Conservation (phyloP, 2,113 vertebrate genomes). For the Triplophysa rosa region DNA sequence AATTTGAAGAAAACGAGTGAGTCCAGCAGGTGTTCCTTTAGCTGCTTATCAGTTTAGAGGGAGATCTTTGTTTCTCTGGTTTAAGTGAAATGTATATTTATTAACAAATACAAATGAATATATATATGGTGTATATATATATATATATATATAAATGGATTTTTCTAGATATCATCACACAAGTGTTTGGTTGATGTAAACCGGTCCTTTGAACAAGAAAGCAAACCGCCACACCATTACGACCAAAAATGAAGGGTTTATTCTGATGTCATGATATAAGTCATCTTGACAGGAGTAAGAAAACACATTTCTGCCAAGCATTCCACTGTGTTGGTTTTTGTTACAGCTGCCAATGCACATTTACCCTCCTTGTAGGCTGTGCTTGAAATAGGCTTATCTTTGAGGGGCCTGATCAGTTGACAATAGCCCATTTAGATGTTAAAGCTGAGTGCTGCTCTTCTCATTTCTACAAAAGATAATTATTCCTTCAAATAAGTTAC, state of each 20-base stretch:
- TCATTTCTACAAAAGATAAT: conserved; percentile 57
- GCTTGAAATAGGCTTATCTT: conserved; percentile 77
- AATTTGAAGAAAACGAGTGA: conserved; percentile 44
- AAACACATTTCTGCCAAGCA: conserved; percentile 58
- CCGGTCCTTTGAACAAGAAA: neutral
- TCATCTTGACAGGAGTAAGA: conserved; percentile 56
- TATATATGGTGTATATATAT: too few relatives aligned
- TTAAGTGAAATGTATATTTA: neutral
- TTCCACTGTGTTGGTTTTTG: conserved; percentile 68
- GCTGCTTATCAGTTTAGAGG: conserved; percentile 9
- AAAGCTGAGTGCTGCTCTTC: conserved; percentile 63
- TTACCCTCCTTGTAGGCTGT: conserved; percentile 68
- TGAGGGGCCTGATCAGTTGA: conserved; percentile 66
- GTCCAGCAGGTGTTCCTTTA: conserved; percentile 48
- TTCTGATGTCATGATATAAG: conserved; percentile 52
- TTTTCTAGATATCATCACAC: neutral
- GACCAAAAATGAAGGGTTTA: conserved; percentile 23
- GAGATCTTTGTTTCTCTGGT: neutral
- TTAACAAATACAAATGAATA: neutral
- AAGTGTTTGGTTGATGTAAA: neutral
- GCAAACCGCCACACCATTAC: neutral
- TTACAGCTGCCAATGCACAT: conserved; percentile 79
- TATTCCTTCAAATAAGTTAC: conserved; percentile 51
- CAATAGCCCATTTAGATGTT: conserved; percentile 74
- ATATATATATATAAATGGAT: neutral